These are phyloP conservation scores for Botia almorhae DNA, from an alignment of 2,797 vertebrate species.

Conservation along the genomic window DNA sequence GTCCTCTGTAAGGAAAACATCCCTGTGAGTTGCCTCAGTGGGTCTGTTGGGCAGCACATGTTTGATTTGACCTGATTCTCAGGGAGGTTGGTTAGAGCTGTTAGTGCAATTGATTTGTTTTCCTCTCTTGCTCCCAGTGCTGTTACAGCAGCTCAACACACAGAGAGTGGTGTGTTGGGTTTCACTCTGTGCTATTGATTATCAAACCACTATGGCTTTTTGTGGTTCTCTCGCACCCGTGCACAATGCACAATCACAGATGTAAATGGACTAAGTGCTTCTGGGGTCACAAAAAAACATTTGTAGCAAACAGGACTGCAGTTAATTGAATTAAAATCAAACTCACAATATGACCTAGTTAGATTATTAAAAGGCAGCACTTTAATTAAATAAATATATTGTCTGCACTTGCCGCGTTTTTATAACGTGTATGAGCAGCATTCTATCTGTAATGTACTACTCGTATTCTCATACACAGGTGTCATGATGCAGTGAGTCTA, in stretches of 20 bases:
- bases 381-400: background rate
- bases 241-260: background rate
- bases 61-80: slow-evolving; percentile 8
- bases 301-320: background rate
- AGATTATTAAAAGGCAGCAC: background rate
- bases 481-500: background rate
- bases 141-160: slow-evolving; percentile 30
- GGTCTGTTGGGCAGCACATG: slow-evolving; percentile 22
- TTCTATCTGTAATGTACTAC: background rate
- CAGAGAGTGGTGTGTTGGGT: slow-evolving; percentile 17
- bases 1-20: background rate
- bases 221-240: background rate
- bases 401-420: too few relatives aligned
- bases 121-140: background rate
- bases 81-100: slow-evolving; percentile 27
- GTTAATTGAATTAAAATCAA: background rate
- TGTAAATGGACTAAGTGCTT: background rate
- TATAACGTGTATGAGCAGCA: background rate
- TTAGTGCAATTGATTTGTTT: slow-evolving; percentile 29
- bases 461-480: background rate
- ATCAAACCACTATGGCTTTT: background rate
- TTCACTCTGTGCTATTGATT: slow-evolving; percentile 18
- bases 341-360: background rate
- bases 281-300: background rate
- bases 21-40: background rate